These are phyloP conservation scores for Microctonus aethiopoides DNA, from an alignment of 2,888 invertebrate genomes.

Conservation along the genomic window DNA sequence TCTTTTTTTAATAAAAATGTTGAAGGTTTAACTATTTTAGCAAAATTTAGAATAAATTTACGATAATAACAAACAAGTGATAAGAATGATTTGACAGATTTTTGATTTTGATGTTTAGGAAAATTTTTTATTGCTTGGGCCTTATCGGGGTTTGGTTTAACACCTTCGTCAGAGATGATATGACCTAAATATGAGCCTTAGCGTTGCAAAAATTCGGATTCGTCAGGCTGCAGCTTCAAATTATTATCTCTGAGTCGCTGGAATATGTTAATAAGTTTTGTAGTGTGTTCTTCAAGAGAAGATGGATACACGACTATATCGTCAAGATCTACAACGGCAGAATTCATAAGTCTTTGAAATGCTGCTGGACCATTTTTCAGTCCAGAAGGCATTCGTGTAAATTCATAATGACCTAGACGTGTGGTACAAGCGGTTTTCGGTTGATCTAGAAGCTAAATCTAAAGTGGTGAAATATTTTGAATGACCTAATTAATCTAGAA, in stretches of 20 bases:
- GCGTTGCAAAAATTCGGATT: slow-evolving; percentile 40
- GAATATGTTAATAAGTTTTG: neutral
- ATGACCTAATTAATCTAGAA: slow-evolving; percentile 44
- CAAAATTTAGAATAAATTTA: slow-evolving; percentile 44
- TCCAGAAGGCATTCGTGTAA: slow-evolving; percentile 32
- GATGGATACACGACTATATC: slow-evolving; percentile 32
- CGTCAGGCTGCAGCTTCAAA: slow-evolving; percentile 25
- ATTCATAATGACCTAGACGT: slow-evolving; percentile 23
- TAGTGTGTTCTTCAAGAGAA: neutral
- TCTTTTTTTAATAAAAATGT: slow-evolving; percentile 43
- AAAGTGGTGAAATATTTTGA: slow-evolving; percentile 44
- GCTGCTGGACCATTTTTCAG: slow-evolving; percentile 33
- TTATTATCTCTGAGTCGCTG: neutral
- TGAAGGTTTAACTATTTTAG: slow-evolving; percentile 43
- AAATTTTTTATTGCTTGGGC: neutral
- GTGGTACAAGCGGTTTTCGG: slow-evolving; percentile 25
- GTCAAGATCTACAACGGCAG: slow-evolving; percentile 28
- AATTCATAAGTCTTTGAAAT: slow-evolving; percentile 34
- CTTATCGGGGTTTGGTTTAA: slow-evolving; percentile 42
- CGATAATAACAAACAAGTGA: slow-evolving; percentile 46
- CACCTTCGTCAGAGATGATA: slow-evolving; percentile 41
- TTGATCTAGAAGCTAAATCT: slow-evolving; percentile 43
- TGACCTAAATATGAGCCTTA: slow-evolving; percentile 48
- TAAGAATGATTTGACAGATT: slow-evolving; percentile 40
- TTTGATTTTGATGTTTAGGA: neutral